Evolutionary conservation across 2,797 vertebrate genomes (phyloP).

Genomic region (Kryptopterus vitreolus): DNA sequence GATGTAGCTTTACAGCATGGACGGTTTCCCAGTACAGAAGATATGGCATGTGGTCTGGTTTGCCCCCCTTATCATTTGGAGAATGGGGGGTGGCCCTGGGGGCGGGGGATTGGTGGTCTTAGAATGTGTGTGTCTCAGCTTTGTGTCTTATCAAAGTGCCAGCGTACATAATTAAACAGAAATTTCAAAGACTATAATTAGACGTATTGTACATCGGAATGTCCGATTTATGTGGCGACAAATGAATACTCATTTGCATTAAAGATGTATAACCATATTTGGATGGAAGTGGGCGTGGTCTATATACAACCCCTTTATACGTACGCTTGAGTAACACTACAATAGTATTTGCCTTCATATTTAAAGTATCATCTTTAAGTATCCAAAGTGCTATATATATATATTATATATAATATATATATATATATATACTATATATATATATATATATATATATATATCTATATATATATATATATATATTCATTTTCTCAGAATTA

Average conservation of each 20-base stretch:
- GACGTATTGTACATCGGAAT: neutral
- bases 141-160: constrained; percentile 14
- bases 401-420: no score
- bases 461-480: no score
- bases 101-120: constrained; percentile 1
- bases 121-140: neutral
- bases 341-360: no score
- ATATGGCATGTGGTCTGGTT: constrained; percentile 4
- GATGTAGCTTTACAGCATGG: neutral
- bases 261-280: neutral
- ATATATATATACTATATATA: no score
- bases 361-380: no score
- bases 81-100: neutral
- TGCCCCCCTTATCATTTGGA: neutral
- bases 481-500: no score
- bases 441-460: no score
- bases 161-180: neutral
- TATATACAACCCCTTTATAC: no score
- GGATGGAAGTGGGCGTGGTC: neutral
- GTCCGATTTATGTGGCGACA: neutral
- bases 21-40: neutral
- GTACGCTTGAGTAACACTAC: no score
- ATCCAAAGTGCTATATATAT: no score
- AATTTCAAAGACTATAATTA: no score
- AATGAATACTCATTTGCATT: neutral